Base-by-base conservation (phyloP, 2,797 vertebrate species). In the Decapterus maruadsi region DNA sequence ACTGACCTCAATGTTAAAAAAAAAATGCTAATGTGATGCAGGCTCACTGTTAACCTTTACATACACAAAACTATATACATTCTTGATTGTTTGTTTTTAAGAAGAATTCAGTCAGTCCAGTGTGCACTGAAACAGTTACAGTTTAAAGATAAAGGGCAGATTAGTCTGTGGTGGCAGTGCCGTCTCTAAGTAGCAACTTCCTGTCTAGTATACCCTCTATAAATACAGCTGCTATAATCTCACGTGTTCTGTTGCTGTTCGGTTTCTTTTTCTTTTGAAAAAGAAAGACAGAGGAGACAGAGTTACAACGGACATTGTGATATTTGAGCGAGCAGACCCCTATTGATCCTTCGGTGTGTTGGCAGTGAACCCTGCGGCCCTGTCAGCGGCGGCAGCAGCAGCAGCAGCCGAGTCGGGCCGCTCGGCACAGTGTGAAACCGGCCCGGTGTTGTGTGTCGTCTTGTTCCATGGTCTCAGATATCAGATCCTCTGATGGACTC, bases 401-500 rank as follows among this genome's bases (percentile, higher is more conserved):
- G 26, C 55, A 26, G 60, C 55, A 26, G 43, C 26, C 14, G 58
- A 72, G 58, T 53, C 20, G 6, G 22, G 50, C 45, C 1, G 8
- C 34, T 71, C 4, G 31, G 71, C 62, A 12, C 42, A 10, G 62
- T 42, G 57, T 74, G 65, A 76, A 69, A 26, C 73, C 72, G 11
- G 56, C 26, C 61, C 0, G 88, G 91, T 91, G 88, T 93, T 80
- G 80, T 82, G 81, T 92, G 86, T 93, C 93, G 26, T 73, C 78
- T 88, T 91, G 88, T 92, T 94, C 93, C 89, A 82, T 80, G 34
- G 88, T 92, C 80, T 93, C 92, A 55, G 93, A 93, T 94, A 94
- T 92, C 93, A 74, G 92, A 93, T 92, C 89, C 84, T 75, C 78
- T 36, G 45, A 71, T 79, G 88, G 83, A 82, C 87, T 77, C 51